phyloP scores from a whole-genome alignment of 2,113 vertebrate genomes.

The Salvator merianae region DNA sequence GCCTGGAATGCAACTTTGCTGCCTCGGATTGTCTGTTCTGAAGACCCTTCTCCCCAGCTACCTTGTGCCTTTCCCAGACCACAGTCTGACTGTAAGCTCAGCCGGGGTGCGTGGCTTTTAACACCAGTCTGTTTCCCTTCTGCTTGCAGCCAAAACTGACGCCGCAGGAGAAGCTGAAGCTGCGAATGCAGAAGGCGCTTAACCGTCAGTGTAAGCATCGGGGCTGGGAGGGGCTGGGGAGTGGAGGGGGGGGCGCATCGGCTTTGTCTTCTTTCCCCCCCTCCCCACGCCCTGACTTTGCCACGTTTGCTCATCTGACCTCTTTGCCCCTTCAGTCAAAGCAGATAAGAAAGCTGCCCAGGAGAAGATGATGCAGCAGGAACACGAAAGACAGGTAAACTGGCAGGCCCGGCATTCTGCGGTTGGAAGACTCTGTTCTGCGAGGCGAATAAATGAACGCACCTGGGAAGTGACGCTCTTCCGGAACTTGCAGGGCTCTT shows the following conservation, averaged over 20 bases:
- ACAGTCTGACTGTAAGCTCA: constrained; percentile 38
- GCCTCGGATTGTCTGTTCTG: background rate
- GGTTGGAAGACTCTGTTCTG: rapidly evolving
- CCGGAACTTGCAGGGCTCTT: no score
- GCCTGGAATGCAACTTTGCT: background rate
- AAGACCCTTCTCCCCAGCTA: background rate
- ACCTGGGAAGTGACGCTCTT: no score
- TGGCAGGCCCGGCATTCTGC: background rate
- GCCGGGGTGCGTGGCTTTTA: background rate
- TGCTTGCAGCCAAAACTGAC: constrained; percentile 89
- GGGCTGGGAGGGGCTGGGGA: background rate
- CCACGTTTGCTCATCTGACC: background rate
- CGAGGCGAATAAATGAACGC: background rate
- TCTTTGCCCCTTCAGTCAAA: constrained; percentile 74
- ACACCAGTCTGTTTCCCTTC: background rate
- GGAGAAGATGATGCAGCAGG: constrained; percentile 92
- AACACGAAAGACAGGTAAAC: constrained; percentile 88
- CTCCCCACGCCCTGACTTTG: rapidly evolving
- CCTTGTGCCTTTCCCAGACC: background rate
- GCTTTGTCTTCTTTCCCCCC: rapidly evolving
- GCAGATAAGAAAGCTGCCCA: constrained; percentile 93
- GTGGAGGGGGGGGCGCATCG: rapidly evolving
- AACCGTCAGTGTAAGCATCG: constrained; percentile 88
- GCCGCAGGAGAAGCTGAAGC: constrained; percentile 89
- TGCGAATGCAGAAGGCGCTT: constrained; percentile 92